A percentile compares a stretch with the other conserved stretches of the same genome.
Conservation (phyloP, 1,140 invertebrate species). For the Euwallacea similis region DNA sequence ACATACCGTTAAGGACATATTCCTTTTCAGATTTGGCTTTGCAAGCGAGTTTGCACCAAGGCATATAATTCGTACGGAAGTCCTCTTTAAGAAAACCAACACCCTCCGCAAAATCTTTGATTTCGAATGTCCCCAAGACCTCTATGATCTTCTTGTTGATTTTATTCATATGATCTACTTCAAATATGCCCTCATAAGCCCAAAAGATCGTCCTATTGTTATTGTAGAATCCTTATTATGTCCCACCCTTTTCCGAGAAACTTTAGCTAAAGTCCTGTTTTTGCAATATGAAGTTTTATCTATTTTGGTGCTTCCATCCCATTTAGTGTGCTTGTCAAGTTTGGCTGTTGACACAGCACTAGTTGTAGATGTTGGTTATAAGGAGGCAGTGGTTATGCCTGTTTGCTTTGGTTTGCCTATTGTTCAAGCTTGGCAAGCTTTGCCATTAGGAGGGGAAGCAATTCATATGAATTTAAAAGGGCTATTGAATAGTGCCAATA, state of each 20-base stretch:
- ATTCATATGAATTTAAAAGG: slow-evolving; percentile 64
- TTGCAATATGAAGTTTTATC: slow-evolving; percentile 84
- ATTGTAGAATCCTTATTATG: slow-evolving; percentile 88
- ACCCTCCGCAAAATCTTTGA: slow-evolving; percentile 69
- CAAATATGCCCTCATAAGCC: slow-evolving; percentile 86
- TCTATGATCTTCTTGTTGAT: slow-evolving; percentile 84
- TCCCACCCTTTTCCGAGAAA: slow-evolving; percentile 79
- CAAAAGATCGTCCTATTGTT: slow-evolving; percentile 89
- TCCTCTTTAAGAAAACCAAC: slow-evolving; percentile 68
- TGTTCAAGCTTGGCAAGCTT: slow-evolving; percentile 75
- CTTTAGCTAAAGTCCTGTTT: slow-evolving; percentile 82
- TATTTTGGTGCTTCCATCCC: slow-evolving; percentile 61
- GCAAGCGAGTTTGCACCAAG: slow-evolving; percentile 84
- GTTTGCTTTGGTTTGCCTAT: slow-evolving; percentile 82
- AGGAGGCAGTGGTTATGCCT: slow-evolving; percentile 79
- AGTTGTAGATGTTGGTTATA: slow-evolving; percentile 85
- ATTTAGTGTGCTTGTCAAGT: slow-evolving; percentile 77
- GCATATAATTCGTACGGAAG: slow-evolving; percentile 81
- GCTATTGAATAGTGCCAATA: slow-evolving; percentile 53
- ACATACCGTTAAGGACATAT: neutral
- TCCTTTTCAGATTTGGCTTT: slow-evolving; percentile 78
- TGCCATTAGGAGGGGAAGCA: slow-evolving; percentile 69
- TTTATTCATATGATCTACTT: slow-evolving; percentile 80
- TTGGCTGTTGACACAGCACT: slow-evolving; percentile 77
- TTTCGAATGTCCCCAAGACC: slow-evolving; percentile 71